Percentiles rank a stretch among this genome's conserved stretches.
phyloP scores from a whole-genome alignment of 2,888 invertebrate genomes.

The Scaptomyza cyrtandrae region DNA sequence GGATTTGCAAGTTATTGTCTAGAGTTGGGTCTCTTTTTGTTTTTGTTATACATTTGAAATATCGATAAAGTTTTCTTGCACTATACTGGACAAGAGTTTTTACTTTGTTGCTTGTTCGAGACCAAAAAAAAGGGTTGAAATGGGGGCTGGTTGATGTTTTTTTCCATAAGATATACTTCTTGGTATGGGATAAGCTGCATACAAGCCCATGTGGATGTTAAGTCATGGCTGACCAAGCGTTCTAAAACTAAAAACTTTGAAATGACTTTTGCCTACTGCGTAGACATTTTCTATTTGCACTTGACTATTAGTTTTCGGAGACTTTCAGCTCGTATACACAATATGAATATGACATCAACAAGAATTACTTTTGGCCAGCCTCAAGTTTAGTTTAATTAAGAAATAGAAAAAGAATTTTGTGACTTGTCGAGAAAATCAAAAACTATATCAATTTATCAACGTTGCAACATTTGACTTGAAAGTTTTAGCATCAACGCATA shows the following conservation, averaged over 20 bases:
- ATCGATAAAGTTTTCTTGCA: constrained; percentile 69
- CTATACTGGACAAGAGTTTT: constrained; percentile 43
- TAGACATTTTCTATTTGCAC: constrained; percentile 61
- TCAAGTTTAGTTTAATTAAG: constrained; percentile 76
- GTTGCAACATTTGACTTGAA: constrained; percentile 51
- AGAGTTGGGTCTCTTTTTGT: constrained; percentile 20
- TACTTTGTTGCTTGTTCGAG: constrained; percentile 36
- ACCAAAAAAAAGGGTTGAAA: constrained; percentile 3
- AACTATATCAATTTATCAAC: constrained; percentile 76
- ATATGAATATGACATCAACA: not conserved
- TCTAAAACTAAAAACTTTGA: constrained; percentile 60
- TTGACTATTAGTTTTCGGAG: constrained; percentile 41
- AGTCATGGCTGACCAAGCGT: constrained; percentile 72
- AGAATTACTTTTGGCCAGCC: constrained; percentile 37
- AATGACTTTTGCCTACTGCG: constrained; percentile 77
- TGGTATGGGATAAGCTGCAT: not conserved
- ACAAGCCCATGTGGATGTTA: constrained; percentile 50
- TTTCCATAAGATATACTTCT: constrained; percentile 28
- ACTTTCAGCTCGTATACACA: constrained; percentile 2
- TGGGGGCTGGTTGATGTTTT: not conserved
- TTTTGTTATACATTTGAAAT: constrained; percentile 57
- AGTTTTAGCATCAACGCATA: constrained; percentile 23
- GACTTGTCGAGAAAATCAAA: no score
- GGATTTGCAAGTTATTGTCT: constrained; percentile 75
- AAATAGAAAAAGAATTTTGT: constrained; percentile 53